Percentiles rank a stretch among this genome's conserved stretches.
phyloP scores from a whole-genome alignment of 2,888 invertebrate species.

The Sinhomidia bicolor region DNA sequence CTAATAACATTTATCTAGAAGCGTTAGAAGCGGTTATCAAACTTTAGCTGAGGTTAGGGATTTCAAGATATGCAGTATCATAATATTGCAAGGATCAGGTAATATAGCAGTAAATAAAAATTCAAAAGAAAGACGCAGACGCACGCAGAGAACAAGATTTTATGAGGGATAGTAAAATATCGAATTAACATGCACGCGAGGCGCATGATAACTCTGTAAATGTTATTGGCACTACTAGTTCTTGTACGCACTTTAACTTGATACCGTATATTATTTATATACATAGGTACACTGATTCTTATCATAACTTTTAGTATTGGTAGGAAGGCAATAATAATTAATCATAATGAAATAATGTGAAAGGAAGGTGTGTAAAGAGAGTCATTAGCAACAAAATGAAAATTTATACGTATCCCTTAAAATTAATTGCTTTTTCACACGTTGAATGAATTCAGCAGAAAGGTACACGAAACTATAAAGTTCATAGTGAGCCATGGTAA shows the following conservation, averaged over 20 bases:
- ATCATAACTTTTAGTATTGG: background rate
- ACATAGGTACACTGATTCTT: background rate
- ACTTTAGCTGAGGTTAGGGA: background rate
- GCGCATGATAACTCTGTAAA: background rate
- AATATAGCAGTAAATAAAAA: background rate
- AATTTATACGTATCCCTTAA: background rate
- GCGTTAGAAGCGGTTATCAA: background rate
- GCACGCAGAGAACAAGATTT: background rate
- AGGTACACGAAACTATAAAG: background rate
- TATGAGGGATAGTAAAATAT: background rate
- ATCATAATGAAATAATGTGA: too few species aligned
- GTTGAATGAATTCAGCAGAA: background rate
- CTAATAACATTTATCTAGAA: background rate
- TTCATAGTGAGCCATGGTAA: too few species aligned
- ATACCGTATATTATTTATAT: background rate
- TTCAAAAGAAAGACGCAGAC: background rate
- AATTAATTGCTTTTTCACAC: background rate
- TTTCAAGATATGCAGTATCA: background rate
- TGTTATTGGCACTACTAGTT: too few species aligned
- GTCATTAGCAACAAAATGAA: background rate
- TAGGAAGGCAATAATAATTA: background rate
- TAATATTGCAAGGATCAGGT: background rate
- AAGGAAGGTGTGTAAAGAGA: too few species aligned
- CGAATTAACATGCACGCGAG: background rate
- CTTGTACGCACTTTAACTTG: too few species aligned